Conservation (phyloP, 1,140 invertebrate genomes). For the Chrysoperla carnea region DNA sequence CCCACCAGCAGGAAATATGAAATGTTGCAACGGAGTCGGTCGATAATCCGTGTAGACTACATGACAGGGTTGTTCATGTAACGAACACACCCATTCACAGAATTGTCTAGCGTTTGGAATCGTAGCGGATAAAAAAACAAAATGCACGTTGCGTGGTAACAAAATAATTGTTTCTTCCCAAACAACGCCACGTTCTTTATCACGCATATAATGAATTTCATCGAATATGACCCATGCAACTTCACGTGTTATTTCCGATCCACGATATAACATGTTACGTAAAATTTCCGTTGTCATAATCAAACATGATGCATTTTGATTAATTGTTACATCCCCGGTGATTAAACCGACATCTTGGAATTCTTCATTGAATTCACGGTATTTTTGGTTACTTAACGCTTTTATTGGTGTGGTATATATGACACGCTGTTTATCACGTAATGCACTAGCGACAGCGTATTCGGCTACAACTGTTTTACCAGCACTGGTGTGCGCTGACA, state of each 20-base stretch:
- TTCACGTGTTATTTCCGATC: slow-evolving; percentile 95
- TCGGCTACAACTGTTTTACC: slow-evolving; percentile 99
- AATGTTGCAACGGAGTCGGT: slow-evolving; percentile 95
- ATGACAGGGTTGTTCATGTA: slow-evolving; percentile 95
- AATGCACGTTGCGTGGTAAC: slow-evolving; percentile 93
- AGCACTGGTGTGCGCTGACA: slow-evolving; percentile 98
- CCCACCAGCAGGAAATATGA: slow-evolving; percentile 88
- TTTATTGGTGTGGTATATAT: slow-evolving; percentile 99
- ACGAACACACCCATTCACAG: slow-evolving; percentile 94
- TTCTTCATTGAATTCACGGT: slow-evolving; percentile 93
- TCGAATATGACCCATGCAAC: slow-evolving; percentile 99
- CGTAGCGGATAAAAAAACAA: slow-evolving; percentile 97
- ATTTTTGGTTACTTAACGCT: slow-evolving; percentile 99
- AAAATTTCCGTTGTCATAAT: slow-evolving; percentile 99
- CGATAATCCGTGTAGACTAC: slow-evolving; percentile 98
- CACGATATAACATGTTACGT: slow-evolving; percentile 95
- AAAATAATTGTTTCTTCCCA: slow-evolving; percentile 99
- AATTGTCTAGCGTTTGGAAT: slow-evolving; percentile 98
- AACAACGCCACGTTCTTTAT: slow-evolving; percentile 96
- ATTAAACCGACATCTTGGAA: slow-evolving; percentile 96
- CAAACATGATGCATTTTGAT: slow-evolving; percentile 90
- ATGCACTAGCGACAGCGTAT: slow-evolving; percentile 56
- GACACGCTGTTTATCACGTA: slow-evolving; percentile 63
- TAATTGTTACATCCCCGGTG: slow-evolving; percentile 98
- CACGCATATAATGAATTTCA: slow-evolving; percentile 99